phyloP scores from a whole-genome alignment of 2,888 invertebrate species.

The Alloscopus bannaensis region DNA sequence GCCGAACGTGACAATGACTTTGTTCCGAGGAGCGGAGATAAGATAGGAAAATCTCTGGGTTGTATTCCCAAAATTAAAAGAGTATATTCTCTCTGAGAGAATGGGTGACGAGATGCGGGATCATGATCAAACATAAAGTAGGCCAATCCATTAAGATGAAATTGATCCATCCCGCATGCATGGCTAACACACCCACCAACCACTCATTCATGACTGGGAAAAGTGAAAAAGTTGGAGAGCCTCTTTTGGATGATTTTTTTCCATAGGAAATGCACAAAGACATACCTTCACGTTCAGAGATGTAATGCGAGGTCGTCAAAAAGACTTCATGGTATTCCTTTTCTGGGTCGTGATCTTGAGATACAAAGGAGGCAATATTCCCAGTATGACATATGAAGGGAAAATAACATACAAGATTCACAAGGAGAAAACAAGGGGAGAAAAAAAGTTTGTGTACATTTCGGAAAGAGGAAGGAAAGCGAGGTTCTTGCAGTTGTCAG shows the following conservation, averaged over 20 bases:
- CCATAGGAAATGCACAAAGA: too few species aligned
- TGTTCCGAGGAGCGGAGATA: slow-evolving; percentile 14
- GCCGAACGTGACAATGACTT: slow-evolving; percentile 50
- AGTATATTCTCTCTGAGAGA: slow-evolving; percentile 5
- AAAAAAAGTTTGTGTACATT: too few species aligned
- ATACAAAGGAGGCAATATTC: too few species aligned
- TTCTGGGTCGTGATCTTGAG: slow-evolving; percentile 15
- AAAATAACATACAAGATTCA: background rate
- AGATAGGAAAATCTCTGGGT: slow-evolving; percentile 13
- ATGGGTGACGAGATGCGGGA: background rate
- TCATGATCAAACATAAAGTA: slow-evolving; percentile 30
- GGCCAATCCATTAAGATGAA: slow-evolving; percentile 36
- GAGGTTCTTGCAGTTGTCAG: slow-evolving; percentile 23
- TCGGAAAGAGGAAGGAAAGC: too few species aligned
- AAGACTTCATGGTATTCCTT: background rate
- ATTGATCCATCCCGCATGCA: slow-evolving; percentile 26
- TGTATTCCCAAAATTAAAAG: slow-evolving; percentile 21
- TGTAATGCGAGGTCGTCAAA: background rate
- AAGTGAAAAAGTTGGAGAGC: too few species aligned
- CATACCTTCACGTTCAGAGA: too few species aligned
- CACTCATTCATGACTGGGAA: slow-evolving; percentile 21
- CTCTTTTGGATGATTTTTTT: too few species aligned
- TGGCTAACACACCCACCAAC: slow-evolving; percentile 6
- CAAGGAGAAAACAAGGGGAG: too few species aligned
- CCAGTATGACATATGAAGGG: background rate